phyloP scores from a whole-genome alignment of 2,888 invertebrate species.

The Drosophila paranaensis region DNA sequence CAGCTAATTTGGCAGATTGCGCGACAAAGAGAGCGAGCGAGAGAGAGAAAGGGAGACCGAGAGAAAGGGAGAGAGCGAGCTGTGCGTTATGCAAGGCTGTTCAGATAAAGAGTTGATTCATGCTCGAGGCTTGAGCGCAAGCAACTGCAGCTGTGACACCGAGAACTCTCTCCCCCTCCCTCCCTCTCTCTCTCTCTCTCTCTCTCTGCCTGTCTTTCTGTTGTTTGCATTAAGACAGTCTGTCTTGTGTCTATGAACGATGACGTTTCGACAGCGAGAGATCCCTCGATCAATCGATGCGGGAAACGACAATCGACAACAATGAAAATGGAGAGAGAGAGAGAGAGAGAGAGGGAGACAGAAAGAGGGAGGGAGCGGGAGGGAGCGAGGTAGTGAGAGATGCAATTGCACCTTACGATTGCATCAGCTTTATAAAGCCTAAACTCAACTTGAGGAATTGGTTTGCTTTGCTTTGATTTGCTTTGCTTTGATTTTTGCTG shows the following conservation, averaged over 20 bases:
- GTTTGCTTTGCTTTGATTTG: not conserved
- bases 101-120: constrained; percentile 46
- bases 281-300: constrained; percentile 21
- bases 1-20: not conserved
- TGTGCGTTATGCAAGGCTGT: constrained; percentile 33
- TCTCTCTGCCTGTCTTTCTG: too few relatives aligned
- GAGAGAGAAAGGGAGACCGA: too few relatives aligned
- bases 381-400: not conserved
- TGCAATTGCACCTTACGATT: constrained; percentile 59
- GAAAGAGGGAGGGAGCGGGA: not conserved
- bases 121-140: constrained; percentile 21
- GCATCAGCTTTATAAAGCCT: constrained; percentile 57
- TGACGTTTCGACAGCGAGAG: constrained; percentile 37
- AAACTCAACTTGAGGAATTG: constrained; percentile 25
- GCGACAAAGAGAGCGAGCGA: too few relatives aligned
- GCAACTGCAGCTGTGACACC: constrained; percentile 9
- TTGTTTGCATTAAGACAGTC: constrained; percentile 22
- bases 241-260: constrained; percentile 24
- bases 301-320: constrained; percentile 29
- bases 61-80: not conserved
- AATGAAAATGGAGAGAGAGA: not conserved
- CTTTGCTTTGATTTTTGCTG: too few relatives aligned
- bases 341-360: too few relatives aligned
- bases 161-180: not conserved
- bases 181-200: not conserved